Evolutionary conservation across 2,888 invertebrate species (phyloP).

Genomic region (Lumbricus terrestris): DNA sequence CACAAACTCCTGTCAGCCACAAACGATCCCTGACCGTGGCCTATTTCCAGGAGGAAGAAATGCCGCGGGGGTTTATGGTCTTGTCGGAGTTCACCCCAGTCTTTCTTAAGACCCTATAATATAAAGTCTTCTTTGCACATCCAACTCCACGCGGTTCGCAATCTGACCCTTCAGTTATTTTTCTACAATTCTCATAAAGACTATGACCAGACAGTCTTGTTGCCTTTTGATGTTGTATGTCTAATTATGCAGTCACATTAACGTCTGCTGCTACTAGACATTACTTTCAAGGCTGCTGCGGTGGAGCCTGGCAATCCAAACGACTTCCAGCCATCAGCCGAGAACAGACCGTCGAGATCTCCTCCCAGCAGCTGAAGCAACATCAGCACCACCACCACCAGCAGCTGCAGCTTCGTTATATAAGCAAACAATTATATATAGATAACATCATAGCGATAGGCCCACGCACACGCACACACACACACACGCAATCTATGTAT

Average conservation of each 20-base stretch:
- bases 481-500: neutral
- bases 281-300: neutral
- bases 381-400: neutral
- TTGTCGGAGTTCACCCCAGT: too few species aligned
- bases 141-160: too few species aligned
- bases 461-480: neutral
- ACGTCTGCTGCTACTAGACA: neutral
- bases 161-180: too few species aligned
- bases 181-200: too few species aligned
- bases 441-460: neutral
- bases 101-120: too few species aligned
- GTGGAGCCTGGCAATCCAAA: neutral
- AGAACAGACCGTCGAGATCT: neutral
- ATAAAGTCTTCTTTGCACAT: too few species aligned
- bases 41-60: too few species aligned
- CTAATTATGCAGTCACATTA: neutral
- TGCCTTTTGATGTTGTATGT: neutral
- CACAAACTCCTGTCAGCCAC: neutral
- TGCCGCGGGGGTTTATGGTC: too few species aligned
- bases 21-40: neutral
- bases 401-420: neutral
- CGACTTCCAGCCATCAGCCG: neutral
- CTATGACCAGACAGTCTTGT: neutral
- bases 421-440: slow-evolving; percentile 3
- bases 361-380: slow-evolving; percentile 3